Base-by-base conservation (phyloP, 2,797 vertebrate species). In the Pseudochromis fuscus region DNA sequence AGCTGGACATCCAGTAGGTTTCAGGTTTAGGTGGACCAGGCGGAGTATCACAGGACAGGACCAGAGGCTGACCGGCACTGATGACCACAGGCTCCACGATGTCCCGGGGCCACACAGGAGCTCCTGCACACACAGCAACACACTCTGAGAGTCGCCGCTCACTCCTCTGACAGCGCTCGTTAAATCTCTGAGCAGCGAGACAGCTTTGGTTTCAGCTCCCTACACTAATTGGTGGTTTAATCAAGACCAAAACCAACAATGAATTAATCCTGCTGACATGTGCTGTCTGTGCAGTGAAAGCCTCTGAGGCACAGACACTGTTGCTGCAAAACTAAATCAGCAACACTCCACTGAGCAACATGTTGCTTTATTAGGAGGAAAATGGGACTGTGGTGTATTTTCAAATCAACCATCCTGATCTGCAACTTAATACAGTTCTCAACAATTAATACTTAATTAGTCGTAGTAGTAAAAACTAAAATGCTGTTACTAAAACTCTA, bases 1-100 rank as follows among this genome's bases (percentile, higher is more conserved):
- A 96, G 94, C 97, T 98, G 90, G 96, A 95, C 96, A 99, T 97
- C 98, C 98, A 99, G 94, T 96, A 97, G 89, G 96, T 98, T 86
- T 96, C 95, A 0, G 98, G 98, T 77, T 92, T 95, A 0, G 97
- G 98, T 0, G 98, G 96, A 4, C 97, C 97, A 0, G 93, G 94
- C 0, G 97, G 98, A 0, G 97, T 96, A 82, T 98, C 96, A 89
- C 98, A 99, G 61, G 96, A 92, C 69, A 99, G 94, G 4, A 96
- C 96, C 75, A 98, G 86, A 0, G 96, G 95, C 57, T 95, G 86
- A 0, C 98, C 98, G 65, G 96, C 96, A 2, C 97, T 96, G 71
- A 99, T 94, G 77, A 96, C 95, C 9, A 98, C 94, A 0, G 98
- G 97, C 66, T 99, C 97, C 85, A 98, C 91, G 74, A 96, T 95